Conservation (phyloP, 2,113 vertebrate species). For the Anoura caudifer region DNA sequence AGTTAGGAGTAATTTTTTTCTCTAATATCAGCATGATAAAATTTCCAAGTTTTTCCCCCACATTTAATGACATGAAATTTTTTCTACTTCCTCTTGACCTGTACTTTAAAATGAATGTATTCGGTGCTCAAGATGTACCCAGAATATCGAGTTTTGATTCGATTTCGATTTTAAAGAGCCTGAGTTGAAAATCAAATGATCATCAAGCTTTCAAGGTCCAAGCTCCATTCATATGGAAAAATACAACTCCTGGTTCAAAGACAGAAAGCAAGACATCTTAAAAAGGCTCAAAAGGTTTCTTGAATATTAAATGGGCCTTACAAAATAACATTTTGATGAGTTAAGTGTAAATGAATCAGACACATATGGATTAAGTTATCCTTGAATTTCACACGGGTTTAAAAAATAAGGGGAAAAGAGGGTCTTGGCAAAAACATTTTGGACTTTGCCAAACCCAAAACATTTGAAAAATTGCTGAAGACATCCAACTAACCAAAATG, state of each 20-base stretch:
- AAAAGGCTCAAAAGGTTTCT: slow-evolving; percentile 69
- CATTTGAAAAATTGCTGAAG: slow-evolving; percentile 79
- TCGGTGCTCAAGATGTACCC: neutral
- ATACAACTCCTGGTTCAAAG: slow-evolving; percentile 66
- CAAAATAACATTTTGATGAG: slow-evolving; percentile 79
- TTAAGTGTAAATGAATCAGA: slow-evolving; percentile 80
- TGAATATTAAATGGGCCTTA: slow-evolving; percentile 75
- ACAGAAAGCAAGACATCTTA: slow-evolving; percentile 67
- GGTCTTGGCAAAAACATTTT: slow-evolving; percentile 77
- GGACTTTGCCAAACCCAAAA: slow-evolving; percentile 79
- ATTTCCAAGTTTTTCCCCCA: slow-evolving; percentile 12
- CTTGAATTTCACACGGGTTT: slow-evolving; percentile 78
- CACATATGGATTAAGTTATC: slow-evolving; percentile 80
- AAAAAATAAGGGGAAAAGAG: slow-evolving; percentile 77
- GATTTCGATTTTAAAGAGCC: slow-evolving; percentile 24
- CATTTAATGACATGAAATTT: slow-evolving; percentile 13
- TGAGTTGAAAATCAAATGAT: slow-evolving; percentile 46
- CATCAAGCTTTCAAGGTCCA: slow-evolving; percentile 14
- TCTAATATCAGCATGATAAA: slow-evolving; percentile 20
- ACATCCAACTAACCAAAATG: slow-evolving; percentile 77
- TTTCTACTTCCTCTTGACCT: slow-evolving; percentile 20
- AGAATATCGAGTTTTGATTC: slow-evolving; percentile 42
- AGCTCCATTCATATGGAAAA: slow-evolving; percentile 66
- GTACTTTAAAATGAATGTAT: slow-evolving; percentile 39
- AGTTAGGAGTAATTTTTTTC: neutral